These are phyloP conservation scores for Crotalus viridis DNA, from an alignment of 2,113 vertebrate genomes.

Conservation along the genomic window DNA sequence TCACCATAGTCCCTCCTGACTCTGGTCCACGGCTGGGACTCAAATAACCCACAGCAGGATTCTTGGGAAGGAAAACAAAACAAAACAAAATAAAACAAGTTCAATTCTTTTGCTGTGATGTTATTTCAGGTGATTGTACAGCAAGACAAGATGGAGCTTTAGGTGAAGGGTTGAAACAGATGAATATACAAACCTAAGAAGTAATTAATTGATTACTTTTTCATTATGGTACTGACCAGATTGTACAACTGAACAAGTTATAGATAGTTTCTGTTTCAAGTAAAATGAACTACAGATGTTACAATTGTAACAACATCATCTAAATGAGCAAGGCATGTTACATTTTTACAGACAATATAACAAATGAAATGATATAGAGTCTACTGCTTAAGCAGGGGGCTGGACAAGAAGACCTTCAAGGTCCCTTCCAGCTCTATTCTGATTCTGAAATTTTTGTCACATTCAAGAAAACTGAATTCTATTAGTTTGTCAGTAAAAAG, in stretches of 20 bases:
- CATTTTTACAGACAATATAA: background rate
- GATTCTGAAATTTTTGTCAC: background rate
- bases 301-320: background rate
- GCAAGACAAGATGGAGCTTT: background rate
- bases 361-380: background rate
- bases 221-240: background rate
- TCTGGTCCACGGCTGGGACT: constrained; percentile 88
- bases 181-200: background rate
- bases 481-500: background rate
- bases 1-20: constrained; percentile 95
- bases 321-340: background rate
- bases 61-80: constrained; percentile 68
- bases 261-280: background rate
- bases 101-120: constrained; percentile 1
- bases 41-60: constrained; percentile 83
- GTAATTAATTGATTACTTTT: background rate
- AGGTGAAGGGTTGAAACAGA: background rate
- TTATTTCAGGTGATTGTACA: background rate
- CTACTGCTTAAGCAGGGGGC: no score
- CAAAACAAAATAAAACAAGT: background rate
- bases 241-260: background rate
- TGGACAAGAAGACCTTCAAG: no score
- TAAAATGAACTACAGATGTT: background rate
- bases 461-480: background rate
- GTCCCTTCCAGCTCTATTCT: no score